Base-by-base conservation (phyloP, 2,888 invertebrate genomes). In the Ophion obscuratus region DNA sequence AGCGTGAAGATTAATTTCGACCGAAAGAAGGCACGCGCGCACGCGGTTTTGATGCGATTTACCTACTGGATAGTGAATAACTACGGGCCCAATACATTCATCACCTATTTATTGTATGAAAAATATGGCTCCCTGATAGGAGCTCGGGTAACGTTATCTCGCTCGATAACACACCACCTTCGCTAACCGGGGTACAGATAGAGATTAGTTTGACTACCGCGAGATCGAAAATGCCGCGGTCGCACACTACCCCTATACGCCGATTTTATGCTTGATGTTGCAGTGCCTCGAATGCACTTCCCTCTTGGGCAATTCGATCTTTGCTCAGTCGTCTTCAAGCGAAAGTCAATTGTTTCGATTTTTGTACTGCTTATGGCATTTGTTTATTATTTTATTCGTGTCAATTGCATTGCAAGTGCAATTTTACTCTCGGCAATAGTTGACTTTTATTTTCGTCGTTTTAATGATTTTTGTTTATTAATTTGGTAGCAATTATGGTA, bases 101-200 rank as follows among this genome's bases (percentile, higher is more conserved):
- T 93, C 92, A 92, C 92, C 93, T 93, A 92, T 93, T 92, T 92
- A 92, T 94, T 93, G 91, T 92, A 94, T 93, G 92, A 91, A 93
- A 93, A 93, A 93, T 93, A 92, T 92, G 90, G 92, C 92, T 92
- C 90, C 92, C 92, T 91, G 94, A 93, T 93, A 93, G 93, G 92
- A 91, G 89, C 93, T 92, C 91, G 84, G 92, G 92, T 92, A 92
- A 93, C 93, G 87, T 93, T 94, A 94, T 94, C 94, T 92, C 61
- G 61, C 83, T 88, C 85, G 92, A 92, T 92, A 92, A 92, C 90
- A 91, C 85, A 86, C 89, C 83, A 93, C 93, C 93, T 92, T 77
- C 82, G 86, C 89, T 87, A 92, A 92, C 90, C 77, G 17, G 92
- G 90, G 90, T 83, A 88, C 89, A 89, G 91, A 91, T 91, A 92